Evolutionary conservation across 2,888 invertebrate species (phyloP), one percentile per base, ranked within the genome.

Genomic region (Eupithecia abbreviata): DNA sequence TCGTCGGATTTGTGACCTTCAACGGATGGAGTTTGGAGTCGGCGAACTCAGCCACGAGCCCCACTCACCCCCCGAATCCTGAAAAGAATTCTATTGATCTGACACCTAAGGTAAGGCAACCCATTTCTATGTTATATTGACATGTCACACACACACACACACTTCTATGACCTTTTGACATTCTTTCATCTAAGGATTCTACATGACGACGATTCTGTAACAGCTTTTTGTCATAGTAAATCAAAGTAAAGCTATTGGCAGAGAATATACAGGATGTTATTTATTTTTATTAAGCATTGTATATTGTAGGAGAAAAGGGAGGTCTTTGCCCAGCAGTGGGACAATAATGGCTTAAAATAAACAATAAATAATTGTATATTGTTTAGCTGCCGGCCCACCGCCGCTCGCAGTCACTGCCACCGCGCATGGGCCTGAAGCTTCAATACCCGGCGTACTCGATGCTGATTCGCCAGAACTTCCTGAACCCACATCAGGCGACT

Each of bases 11-110:
- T 86, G 96, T 99, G 47, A 98, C 98, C 5, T 95, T 98, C 43
- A 97, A 97, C 83, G 98, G 98, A 0, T 98, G 98, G 98, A 97
- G 97, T 75, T 93, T 98, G 49, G 98, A 98, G 85, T 96, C 97
- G 3, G 97, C 97, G 71, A 97, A 97, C 85, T 95, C 96, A 69
- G 96, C 96, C 1, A 96, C 96, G 65, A 97, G 97, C 83, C 97
- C 97, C 0, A 96, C 96, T 84, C 97, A 97, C 77, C 93, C 95
- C 12, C 93, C 95, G 12, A 93, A 93, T 18, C 6, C 45, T 82
- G 93, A 93, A 82, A 88, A 85, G 86, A 93, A 88, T 91, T 90
- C 89, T 76, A 88, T 92, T 77, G 92, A 93, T 42, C 88, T 93
- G 72, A 90, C 91, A 0, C 94, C 93, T 80, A 93, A 92, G 82